Conservation (phyloP, 37 sponge, comb jelly and placozoan genomes). For the Eunapius fragilis region DNA sequence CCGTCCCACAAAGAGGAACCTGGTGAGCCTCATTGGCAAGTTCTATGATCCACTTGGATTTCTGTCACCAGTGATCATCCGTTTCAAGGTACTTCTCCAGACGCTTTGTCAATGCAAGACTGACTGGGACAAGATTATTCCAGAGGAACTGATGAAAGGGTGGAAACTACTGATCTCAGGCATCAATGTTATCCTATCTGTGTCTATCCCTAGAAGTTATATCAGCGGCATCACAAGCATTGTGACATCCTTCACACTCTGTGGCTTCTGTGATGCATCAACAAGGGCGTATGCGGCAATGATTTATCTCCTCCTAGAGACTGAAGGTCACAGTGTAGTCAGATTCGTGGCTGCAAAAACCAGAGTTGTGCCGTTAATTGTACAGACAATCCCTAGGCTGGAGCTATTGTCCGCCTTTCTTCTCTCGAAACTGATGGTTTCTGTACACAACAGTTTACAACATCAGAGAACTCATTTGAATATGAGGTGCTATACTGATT, state of each 20-base stretch:
- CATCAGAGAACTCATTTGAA: not conserved
- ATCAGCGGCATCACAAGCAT: not conserved
- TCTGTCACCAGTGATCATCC: not conserved
- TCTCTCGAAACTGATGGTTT: not conserved
- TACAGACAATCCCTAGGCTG: conserved; percentile 25
- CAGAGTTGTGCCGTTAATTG: conserved; percentile 18
- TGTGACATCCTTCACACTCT: not conserved
- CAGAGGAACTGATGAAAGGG: not conserved
- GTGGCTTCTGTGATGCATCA: conserved; percentile 45
- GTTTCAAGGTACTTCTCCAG: conserved; percentile 19
- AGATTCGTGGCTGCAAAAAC: conserved; percentile 16
- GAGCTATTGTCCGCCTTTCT: conserved; percentile 40
- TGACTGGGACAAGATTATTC: not conserved
- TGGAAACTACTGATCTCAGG: not conserved
- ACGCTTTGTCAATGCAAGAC: not conserved
- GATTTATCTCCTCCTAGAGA: not conserved
- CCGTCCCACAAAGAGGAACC: conserved; percentile 13
- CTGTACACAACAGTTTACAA: not conserved
- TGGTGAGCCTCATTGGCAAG: conserved; percentile 15
- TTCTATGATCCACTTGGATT: conserved; percentile 17
- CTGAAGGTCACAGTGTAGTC: not conserved
- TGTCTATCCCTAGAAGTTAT: conserved; percentile 20
- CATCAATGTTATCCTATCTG: not conserved
- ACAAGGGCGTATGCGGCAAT: conserved; percentile 19
- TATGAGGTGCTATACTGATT: not conserved